Evolutionary conservation across 2,797 vertebrate species (phyloP), one percentile per base, ranked within the genome.

Genomic region (Columba guinea): DNA sequence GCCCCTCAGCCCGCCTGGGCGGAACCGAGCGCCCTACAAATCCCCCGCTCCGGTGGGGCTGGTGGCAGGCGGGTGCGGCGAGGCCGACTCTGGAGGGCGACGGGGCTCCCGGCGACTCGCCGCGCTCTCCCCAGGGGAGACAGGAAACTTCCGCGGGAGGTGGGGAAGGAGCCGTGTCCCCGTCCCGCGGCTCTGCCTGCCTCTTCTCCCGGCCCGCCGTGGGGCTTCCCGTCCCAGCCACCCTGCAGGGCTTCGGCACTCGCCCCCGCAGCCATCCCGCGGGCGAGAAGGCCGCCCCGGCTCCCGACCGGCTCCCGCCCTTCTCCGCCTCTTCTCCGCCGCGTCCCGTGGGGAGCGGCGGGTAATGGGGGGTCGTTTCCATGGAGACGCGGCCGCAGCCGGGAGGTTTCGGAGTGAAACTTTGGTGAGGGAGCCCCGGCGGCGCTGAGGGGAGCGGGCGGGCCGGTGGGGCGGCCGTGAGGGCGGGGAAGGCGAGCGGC

Each of bases 11-110:
- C 70, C 49, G 26, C 34, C 44, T 70, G 92, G 92, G 82, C 69
- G 87, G 82, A 32, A 79, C 83, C 27, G 68, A 39, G n/a, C 24
- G 49, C 70, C 44, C 53, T 91, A 89, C 85, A 91, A 89, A 91
- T 23, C 4, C 30, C 15, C 18, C 6, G 37, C 79, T 70, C 37
- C 59, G 46, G 35, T 2, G 5, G n/a, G 11, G 27, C 19, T 1
- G 19, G 3, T 0, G 11, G 62, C 44, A 70, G 2, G 55, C 23
- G 6, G 3, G 84, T 2, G 15, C 1, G 3, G 60, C 30, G 7
- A 5, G 21, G 11, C 3, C 5, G 0, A 10, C 5, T 7, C 6
- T 2, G 9, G 7, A 2, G 48, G 30, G 27, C 32, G 15, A 10
- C 1, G 56, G 9, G 11, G 23, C 27, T 48, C 7, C 13, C 18